These are phyloP conservation scores for Sander lucioperca DNA, from an alignment of 2,113 vertebrate species.

Conservation along the genomic window DNA sequence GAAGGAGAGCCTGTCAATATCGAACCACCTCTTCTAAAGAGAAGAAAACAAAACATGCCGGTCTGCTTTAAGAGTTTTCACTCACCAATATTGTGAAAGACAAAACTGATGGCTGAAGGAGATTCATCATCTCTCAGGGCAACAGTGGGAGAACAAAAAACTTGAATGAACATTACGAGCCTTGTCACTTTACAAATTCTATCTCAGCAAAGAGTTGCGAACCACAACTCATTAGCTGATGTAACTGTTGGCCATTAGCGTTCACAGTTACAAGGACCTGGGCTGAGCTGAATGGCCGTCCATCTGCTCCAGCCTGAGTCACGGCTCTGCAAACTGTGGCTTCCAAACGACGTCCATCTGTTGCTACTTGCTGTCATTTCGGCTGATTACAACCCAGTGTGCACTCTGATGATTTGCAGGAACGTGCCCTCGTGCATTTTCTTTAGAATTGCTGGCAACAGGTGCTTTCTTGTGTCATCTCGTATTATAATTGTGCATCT, in stretches of 20 bases:
- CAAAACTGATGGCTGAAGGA: background rate
- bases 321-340: conserved; percentile 49
- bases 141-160: background rate
- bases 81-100: conserved; percentile 7
- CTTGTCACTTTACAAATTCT: background rate
- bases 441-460: conserved; percentile 29
- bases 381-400: conserved; percentile 31
- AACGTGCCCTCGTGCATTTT: conserved; percentile 22
- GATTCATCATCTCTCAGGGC: background rate
- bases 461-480: conserved; percentile 36
- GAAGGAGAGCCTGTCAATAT: conserved; percentile 31
- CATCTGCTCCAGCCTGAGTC: conserved; percentile 70
- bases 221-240: conserved; percentile 14
- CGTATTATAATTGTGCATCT: background rate
- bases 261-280: conserved; percentile 62
- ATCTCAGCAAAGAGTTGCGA: conserved; percentile 3
- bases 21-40: background rate
- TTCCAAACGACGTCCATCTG: conserved; percentile 73
- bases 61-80: background rate
- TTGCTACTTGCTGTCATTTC: conserved; percentile 39
- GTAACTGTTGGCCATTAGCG: conserved; percentile 39
- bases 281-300: conserved; percentile 33
- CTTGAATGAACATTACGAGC: background rate
- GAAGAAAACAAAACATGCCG: too few species aligned
- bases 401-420: conserved; percentile 17